These are phyloP conservation scores for Ammospiza caudacuta DNA, from an alignment of 2,113 vertebrate genomes.

Conservation along the genomic window DNA sequence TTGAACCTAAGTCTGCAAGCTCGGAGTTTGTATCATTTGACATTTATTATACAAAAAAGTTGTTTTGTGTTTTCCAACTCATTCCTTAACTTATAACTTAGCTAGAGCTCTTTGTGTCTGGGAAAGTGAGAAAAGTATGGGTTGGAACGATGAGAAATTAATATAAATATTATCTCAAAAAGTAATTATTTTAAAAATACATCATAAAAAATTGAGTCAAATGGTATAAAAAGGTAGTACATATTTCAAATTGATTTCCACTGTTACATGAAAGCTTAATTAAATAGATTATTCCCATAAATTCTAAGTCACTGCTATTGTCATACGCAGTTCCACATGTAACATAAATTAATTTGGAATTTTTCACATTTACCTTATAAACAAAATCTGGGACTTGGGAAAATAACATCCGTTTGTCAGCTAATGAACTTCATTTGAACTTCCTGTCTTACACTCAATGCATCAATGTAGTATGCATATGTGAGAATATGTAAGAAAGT, in stretches of 20 bases:
- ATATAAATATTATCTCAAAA: neutral
- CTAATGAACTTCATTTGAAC: neutral
- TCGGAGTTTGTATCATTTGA: neutral
- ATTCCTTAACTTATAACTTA: neutral
- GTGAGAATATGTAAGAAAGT: neutral
- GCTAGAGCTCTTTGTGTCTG: neutral
- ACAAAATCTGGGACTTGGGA: neutral
- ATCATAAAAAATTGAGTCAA: neutral
- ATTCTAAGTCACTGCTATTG: neutral
- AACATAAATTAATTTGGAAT: neutral
- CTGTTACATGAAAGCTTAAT: neutral
- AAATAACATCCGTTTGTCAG: neutral
- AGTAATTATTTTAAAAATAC: rapidly evolving
- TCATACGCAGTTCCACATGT: neutral
- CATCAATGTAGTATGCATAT: neutral
- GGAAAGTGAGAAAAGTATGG: neutral
- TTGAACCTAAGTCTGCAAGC: neutral
- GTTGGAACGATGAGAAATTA: neutral
- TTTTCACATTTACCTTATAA: neutral
- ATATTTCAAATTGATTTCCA: neutral
- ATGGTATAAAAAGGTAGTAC: neutral
- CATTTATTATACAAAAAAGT: neutral
- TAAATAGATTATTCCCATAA: neutral
- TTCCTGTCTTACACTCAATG: neutral
- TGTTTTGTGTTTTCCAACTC: neutral